phyloP scores from a whole-genome alignment of 2,797 vertebrate species.

The Pantherophis vulpinus region DNA sequence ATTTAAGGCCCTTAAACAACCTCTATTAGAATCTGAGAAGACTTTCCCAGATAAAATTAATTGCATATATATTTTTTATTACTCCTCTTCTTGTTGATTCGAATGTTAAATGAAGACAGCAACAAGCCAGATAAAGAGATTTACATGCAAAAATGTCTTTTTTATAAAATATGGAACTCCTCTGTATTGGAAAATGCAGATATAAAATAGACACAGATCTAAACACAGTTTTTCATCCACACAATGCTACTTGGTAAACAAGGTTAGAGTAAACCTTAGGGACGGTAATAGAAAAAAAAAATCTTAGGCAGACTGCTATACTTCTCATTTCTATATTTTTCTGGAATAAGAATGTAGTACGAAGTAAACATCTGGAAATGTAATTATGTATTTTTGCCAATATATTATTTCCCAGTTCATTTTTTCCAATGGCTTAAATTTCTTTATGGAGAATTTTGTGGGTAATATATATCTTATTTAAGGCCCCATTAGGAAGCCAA shows the following conservation, averaged over 20 bases:
- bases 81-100: not conserved
- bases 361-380: not conserved
- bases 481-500: slow-evolving; percentile 20
- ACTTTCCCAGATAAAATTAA: not conserved
- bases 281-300: not conserved
- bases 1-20: not conserved
- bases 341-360: not conserved
- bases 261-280: not conserved
- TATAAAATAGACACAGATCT: not conserved
- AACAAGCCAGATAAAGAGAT: not conserved
- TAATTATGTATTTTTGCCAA: not conserved
- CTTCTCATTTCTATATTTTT: not conserved
- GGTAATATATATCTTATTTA: not conserved
- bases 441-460: not conserved
- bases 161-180: not conserved
- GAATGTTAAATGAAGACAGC: not conserved
- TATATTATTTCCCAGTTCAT: not conserved
- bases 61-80: not conserved
- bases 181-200: not conserved
- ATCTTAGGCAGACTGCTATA: not conserved
- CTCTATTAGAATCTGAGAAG: not conserved
- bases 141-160: no score
- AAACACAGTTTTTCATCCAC: not conserved
- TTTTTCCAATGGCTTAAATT: slow-evolving; percentile 1
- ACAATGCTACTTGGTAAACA: not conserved